Percentiles rank a stretch among this genome's conserved stretches.
phyloP scores from a whole-genome alignment of 2,113 vertebrate species.

The Psophia crepitans region DNA sequence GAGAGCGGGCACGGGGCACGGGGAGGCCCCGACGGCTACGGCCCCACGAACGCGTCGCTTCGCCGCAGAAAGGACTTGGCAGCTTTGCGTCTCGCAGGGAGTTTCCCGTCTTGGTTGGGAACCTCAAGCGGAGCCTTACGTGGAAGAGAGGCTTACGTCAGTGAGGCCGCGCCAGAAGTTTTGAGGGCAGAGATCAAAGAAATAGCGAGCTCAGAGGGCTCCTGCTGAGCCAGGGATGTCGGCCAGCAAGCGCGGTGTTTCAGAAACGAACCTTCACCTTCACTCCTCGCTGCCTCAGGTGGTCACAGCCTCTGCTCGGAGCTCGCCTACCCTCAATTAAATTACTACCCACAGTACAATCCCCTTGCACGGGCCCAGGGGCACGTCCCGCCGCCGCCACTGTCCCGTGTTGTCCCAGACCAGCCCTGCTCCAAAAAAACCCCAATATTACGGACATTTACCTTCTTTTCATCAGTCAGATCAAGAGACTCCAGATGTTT shows the following conservation, averaged over 20 bases:
- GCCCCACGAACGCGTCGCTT: not conserved
- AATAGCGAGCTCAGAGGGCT: not conserved
- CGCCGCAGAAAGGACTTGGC: not conserved
- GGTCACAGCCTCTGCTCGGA: not conserved
- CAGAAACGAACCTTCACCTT: not conserved
- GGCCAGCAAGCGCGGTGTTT: not conserved
- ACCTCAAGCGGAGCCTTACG: not conserved
- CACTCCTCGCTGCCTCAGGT: not conserved
- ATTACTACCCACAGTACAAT: not conserved
- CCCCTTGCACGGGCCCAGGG: not conserved
- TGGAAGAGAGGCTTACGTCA: not conserved
- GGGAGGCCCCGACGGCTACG: not conserved
- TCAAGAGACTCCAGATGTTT: conserved; percentile 93
- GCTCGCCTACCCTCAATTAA: not conserved
- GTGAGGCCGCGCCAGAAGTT: not conserved
- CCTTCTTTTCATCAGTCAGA: conserved; percentile 95
- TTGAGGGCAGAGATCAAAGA: not conserved
- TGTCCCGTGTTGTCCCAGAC: not conserved
- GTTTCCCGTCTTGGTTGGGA: not conserved
- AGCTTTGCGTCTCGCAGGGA: rapidly evolving
- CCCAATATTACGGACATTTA: not conserved
- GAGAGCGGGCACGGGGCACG: rapidly evolving
- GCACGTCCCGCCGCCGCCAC: not conserved
- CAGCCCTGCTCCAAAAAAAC: not conserved
- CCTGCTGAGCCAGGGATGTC: not conserved